These are phyloP conservation scores for Drymonia ruficornis DNA, from an alignment of 2,888 invertebrate genomes.

Conservation along the genomic window DNA sequence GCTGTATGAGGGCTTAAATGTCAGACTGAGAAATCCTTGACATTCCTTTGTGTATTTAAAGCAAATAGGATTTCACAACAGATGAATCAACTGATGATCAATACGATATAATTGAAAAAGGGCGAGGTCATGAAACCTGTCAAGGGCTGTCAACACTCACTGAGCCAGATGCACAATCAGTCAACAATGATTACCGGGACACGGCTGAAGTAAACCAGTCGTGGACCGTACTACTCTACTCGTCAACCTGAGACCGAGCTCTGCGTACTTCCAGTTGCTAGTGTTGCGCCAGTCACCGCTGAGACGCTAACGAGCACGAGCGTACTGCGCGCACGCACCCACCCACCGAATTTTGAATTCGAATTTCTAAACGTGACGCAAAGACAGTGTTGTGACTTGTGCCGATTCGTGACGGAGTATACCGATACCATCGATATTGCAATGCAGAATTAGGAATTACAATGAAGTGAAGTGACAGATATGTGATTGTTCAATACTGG, in stretches of 20 bases:
- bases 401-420: constrained; percentile 50
- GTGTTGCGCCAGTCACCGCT: constrained; percentile 67
- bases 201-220: constrained; percentile 69
- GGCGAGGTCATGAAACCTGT: constrained; percentile 35
- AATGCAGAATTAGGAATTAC: constrained; percentile 36
- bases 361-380: constrained; percentile 60
- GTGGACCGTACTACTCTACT: constrained; percentile 58
- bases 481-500: constrained; percentile 66
- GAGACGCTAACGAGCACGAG: constrained; percentile 53
- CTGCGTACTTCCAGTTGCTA: constrained; percentile 29
- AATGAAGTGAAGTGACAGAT: constrained; percentile 60
- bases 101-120: constrained; percentile 37
- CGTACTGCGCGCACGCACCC: constrained; percentile 55
- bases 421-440: constrained; percentile 51
- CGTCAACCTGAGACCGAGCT: constrained; percentile 54
- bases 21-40: constrained; percentile 2
- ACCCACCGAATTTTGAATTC: constrained; percentile 44
- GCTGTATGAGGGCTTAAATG: constrained; percentile 3
- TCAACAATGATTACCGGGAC: constrained; percentile 59
- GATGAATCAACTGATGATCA: constrained; percentile 24
- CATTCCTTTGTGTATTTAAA: constrained; percentile 6
- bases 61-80: constrained; percentile 1
- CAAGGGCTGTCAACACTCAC: constrained; percentile 28
- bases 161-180: constrained; percentile 38
- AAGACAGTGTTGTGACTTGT: constrained; percentile 60